Evolutionary conservation across 2,797 vertebrate species (phyloP).

Genomic region (Channallabes apus): DNA sequence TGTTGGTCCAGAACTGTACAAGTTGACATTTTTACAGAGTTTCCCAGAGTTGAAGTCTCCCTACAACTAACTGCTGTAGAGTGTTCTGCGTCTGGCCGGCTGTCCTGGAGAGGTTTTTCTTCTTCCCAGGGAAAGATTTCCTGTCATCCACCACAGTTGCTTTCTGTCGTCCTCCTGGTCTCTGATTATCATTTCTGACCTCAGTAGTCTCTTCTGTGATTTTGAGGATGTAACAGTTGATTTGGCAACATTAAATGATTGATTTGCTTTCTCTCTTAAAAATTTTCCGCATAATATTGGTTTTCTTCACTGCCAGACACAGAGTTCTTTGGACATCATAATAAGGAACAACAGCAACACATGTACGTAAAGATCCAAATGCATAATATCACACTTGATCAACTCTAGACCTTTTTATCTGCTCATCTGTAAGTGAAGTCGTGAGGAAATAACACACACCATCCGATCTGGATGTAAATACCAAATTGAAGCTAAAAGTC

Average conservation of each 20-base stretch:
- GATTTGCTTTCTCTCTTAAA: too few relatives aligned
- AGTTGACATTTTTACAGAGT: too few relatives aligned
- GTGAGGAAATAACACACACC: not conserved
- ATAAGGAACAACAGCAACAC: too few relatives aligned
- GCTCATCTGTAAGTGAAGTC: not conserved
- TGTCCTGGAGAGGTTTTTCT: too few relatives aligned
- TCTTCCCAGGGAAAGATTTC: too few relatives aligned
- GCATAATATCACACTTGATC: not conserved
- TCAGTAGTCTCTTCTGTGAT: not conserved
- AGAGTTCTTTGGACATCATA: too few relatives aligned
- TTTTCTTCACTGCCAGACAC: not conserved
- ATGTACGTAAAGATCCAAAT: too few relatives aligned
- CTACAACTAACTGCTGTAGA: too few relatives aligned
- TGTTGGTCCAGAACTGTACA: too few relatives aligned
- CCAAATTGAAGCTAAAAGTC: not conserved
- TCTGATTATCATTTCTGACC: not conserved
- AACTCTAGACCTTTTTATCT: not conserved
- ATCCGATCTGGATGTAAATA: not conserved
- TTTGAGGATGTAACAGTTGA: constrained; percentile 20
- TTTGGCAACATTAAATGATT: constrained; percentile 44
- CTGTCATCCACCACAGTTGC: not conserved
- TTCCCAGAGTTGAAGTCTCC: too few relatives aligned
- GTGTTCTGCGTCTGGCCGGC: too few relatives aligned
- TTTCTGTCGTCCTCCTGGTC: not conserved
- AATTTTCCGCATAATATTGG: too few relatives aligned